Evolutionary conservation across 2,113 vertebrate species (phyloP).

Genomic region (Brevimyrus niger): DNA sequence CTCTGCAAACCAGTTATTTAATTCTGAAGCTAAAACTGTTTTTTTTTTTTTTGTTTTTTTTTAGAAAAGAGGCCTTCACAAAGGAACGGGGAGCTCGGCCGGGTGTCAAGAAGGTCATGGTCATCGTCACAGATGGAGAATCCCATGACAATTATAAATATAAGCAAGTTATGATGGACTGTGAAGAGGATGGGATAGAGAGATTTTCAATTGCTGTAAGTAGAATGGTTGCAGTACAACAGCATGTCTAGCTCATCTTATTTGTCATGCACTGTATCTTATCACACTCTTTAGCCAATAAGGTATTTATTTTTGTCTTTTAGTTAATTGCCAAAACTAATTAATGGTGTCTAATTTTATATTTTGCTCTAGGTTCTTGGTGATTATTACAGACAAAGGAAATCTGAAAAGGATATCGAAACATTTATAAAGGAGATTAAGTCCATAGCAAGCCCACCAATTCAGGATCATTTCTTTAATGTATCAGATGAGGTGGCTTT

Average conservation of each 20-base stretch:
- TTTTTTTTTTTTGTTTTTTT: accelerated
- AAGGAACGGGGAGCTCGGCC: conserved; percentile 72
- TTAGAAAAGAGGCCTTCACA: conserved; percentile 83
- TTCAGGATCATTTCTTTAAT: conserved; percentile 91
- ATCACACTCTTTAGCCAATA: neutral
- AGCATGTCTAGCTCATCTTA: neutral
- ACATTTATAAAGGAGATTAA: conserved; percentile 86
- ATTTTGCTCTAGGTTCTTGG: conserved; percentile 76
- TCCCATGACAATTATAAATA: conserved; percentile 78
- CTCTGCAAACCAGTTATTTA: neutral
- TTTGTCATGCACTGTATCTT: neutral
- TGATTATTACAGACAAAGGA: conserved; percentile 83
- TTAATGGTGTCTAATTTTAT: neutral
- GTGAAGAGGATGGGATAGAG: conserved; percentile 75
- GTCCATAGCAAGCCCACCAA: conserved; percentile 77
- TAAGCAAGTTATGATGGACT: conserved; percentile 63
- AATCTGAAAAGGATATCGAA: conserved; percentile 60
- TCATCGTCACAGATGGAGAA: conserved; percentile 93
- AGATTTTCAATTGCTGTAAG: conserved; percentile 90
- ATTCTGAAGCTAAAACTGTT: neutral
- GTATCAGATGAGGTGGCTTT: conserved; percentile 87
- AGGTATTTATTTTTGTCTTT: neutral
- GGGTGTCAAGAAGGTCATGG: conserved; percentile 92
- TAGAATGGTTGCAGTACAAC: conserved; percentile 32
- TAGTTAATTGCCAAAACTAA: neutral